These are phyloP conservation scores for Amphibalanus amphitrite DNA, from an alignment of 1,140 invertebrate genomes.

Conservation along the genomic window DNA sequence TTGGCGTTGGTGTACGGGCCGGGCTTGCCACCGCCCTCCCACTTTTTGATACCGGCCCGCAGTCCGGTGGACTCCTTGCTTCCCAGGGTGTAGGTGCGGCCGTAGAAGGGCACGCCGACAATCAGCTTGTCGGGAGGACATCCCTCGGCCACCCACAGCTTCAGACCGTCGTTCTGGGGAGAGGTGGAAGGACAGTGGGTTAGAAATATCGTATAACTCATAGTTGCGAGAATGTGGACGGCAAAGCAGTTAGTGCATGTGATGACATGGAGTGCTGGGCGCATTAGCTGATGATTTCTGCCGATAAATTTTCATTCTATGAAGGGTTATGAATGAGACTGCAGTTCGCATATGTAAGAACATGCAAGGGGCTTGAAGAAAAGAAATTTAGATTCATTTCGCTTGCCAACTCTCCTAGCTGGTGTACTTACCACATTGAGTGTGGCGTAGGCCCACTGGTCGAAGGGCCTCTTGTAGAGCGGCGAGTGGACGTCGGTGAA, in stretches of 20 bases:
- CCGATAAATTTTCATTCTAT: too few species aligned
- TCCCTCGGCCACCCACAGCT: slow-evolving; percentile 37
- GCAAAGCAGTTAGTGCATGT: neutral
- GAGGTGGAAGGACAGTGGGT: too few species aligned
- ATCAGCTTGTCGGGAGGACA: slow-evolving; percentile 38
- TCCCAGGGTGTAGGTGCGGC: slow-evolving; percentile 36
- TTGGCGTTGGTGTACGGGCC: slow-evolving; percentile 32
- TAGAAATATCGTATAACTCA: too few species aligned
- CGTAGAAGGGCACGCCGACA: slow-evolving; percentile 42
- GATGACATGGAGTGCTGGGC: slow-evolving; percentile 6
- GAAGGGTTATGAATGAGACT: too few species aligned
- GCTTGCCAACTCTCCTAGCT: too few species aligned
- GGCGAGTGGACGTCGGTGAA: slow-evolving; percentile 30
- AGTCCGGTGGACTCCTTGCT: slow-evolving; percentile 28
- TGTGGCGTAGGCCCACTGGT: slow-evolving; percentile 17
- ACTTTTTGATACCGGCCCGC: slow-evolving; percentile 25
- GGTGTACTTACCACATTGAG: slow-evolving; percentile 19
- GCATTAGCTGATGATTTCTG: too few species aligned
- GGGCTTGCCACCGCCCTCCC: slow-evolving; percentile 16
- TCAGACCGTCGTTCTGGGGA: slow-evolving; percentile 29
- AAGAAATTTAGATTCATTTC: too few species aligned
- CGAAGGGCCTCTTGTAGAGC: slow-evolving; percentile 22
- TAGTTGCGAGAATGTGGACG: neutral
- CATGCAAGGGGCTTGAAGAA: too few species aligned
- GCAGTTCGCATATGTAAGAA: too few species aligned